phyloP scores from a whole-genome alignment of 2,888 invertebrate species.

The Microchrysa polita region DNA sequence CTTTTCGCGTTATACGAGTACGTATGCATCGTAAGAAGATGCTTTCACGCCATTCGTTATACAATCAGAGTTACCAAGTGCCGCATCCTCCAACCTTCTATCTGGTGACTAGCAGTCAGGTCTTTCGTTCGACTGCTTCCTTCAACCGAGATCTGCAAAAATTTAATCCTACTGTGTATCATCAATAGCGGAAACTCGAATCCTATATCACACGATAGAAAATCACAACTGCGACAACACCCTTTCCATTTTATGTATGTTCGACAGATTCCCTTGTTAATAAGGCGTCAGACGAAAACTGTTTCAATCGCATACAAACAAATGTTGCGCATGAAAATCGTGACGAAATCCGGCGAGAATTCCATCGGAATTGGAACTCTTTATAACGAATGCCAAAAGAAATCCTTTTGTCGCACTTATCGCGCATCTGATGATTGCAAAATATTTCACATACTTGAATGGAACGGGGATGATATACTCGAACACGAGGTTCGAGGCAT shows the following conservation, averaged over 20 bases:
- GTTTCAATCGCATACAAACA: constrained; percentile 31
- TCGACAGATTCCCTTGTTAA: constrained; percentile 37
- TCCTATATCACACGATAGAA: too few species aligned
- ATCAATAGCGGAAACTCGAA: too few species aligned
- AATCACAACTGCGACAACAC: constrained; percentile 18
- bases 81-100: too few species aligned
- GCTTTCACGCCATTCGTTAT: background rate
- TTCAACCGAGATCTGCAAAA: background rate
- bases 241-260: background rate
- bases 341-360: constrained; percentile 41
- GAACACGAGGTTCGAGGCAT: too few species aligned
- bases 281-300: constrained; percentile 45
- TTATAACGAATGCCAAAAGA: constrained; percentile 7
- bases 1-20: constrained; percentile 31
- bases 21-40: background rate
- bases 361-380: constrained; percentile 32
- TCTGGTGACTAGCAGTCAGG: too few species aligned
- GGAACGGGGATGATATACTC: background rate
- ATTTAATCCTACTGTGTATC: too few species aligned
- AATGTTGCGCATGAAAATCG: constrained; percentile 45
- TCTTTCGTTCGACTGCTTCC: too few species aligned
- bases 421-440: constrained; percentile 25
- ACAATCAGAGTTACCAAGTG: background rate
- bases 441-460: constrained; percentile 28
- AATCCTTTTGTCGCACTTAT: constrained; percentile 38